These are phyloP conservation scores for Lycocerus yunnanus DNA, from an alignment of 2,888 invertebrate species.

Conservation along the genomic window DNA sequence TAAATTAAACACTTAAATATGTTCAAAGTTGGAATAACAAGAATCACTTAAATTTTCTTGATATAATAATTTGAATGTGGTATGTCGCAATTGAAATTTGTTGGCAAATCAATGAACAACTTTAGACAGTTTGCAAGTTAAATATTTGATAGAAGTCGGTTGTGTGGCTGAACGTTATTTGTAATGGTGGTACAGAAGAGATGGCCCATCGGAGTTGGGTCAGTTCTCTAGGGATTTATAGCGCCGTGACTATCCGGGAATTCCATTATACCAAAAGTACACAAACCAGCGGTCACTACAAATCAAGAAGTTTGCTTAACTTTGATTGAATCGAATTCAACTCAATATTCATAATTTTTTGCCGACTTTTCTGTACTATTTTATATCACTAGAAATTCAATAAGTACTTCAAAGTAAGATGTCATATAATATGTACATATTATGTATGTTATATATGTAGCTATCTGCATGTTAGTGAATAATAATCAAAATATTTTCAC, in stretches of 20 bases:
- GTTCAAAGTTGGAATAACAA: not conserved
- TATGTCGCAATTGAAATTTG: slow-evolving; percentile 20
- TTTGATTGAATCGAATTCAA: slow-evolving; percentile 47
- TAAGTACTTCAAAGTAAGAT: too few species aligned
- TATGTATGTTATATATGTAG: too few species aligned
- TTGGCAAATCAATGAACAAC: slow-evolving; percentile 28
- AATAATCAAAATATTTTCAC: too few species aligned
- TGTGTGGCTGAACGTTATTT: slow-evolving; percentile 43
- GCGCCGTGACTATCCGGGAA: slow-evolving; percentile 48
- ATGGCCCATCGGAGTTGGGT: slow-evolving; percentile 46
- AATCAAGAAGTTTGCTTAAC: slow-evolving; percentile 48
- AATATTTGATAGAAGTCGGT: slow-evolving; percentile 47
- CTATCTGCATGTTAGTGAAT: too few species aligned
- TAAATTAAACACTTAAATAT: not conserved
- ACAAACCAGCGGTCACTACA: slow-evolving; percentile 49
- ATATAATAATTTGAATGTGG: not conserved
- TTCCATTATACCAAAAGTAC: slow-evolving; percentile 49
- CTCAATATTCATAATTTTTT: slow-evolving; percentile 1
- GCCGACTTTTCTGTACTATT: not conserved
- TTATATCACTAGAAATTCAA: not conserved
- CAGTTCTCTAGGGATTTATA: slow-evolving; percentile 47
- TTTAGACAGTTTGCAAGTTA: slow-evolving; percentile 38
- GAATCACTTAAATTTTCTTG: not conserved
- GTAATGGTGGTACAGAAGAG: slow-evolving; percentile 40
- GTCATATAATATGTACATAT: too few species aligned